Base-by-base conservation (phyloP, 2,113 vertebrate species). In the Rhegmatorhina hoffmannsi region DNA sequence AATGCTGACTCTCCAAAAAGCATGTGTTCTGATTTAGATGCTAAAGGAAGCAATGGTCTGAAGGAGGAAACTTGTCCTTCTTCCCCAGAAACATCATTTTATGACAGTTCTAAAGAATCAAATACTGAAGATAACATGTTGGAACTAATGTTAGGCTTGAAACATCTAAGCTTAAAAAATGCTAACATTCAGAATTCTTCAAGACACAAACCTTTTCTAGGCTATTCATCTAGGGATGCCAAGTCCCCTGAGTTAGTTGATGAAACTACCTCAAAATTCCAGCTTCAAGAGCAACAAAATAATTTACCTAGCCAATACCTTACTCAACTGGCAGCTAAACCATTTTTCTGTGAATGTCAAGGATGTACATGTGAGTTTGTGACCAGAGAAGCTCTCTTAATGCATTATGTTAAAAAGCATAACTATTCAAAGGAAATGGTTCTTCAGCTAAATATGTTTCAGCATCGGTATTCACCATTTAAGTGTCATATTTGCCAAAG, bases 401-500 rank as follows among this genome's bases (percentile, higher is more conserved):
- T 98, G 84, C 99, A 99, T 98, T 99, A 99, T 76, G 98, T 98
- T 94, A 98, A 92, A 95, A 98, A 98, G 84, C 99, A 99, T 94
- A 98, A 98, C 79, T 98, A 98, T 34, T 98, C 98, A 43, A 96
- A 98, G 55, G 98, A 99, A 88, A 98, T 98, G 76, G 99, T 99
- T 68, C 98, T 98, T 82, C 97, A 97, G 69, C 94, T 99, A 95
- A 98, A 98, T 34, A 98, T 98, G 97, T 98, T 99, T 93, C 98
- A 98, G 73, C 96, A 98, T 44, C 98, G 98, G 13, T 99, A 98
- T 95, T 99, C 98, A 16, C 99, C 99, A 12, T 99, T 99, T 73
- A 97, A 98, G 69, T 99, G 99, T 98, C 99, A 99, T 34, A 98
- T 99, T 96, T 99, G 99, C 97, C 98, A 98, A 95, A 99, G 98